Evolutionary conservation across 2,113 vertebrate species (phyloP).

Genomic region (Upupa epops): DNA sequence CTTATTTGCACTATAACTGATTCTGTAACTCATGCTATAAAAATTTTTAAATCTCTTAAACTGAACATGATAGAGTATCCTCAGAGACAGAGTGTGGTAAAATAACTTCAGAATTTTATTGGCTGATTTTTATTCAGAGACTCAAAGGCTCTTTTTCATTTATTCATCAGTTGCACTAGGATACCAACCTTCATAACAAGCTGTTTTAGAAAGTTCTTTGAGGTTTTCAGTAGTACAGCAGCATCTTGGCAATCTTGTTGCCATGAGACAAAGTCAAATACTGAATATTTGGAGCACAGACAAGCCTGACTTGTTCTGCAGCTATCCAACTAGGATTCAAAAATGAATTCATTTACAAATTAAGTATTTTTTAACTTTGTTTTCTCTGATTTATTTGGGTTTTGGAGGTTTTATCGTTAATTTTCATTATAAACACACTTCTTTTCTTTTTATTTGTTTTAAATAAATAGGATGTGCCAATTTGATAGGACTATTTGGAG

Average conservation of each 20-base stretch:
- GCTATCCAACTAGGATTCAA: background rate
- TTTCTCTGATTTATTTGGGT: background rate
- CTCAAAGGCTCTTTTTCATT: background rate
- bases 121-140: background rate
- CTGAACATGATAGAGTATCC: background rate
- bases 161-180: background rate
- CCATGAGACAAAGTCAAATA: background rate
- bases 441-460: background rate
- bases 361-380: background rate
- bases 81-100: background rate
- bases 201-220: background rate
- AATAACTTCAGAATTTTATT: background rate
- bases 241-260: background rate
- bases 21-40: background rate
- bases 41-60: background rate
- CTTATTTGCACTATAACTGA: background rate
- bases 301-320: background rate
- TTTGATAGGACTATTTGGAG: background rate
- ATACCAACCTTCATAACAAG: background rate
- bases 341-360: background rate
- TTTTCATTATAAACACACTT: background rate
- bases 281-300: background rate
- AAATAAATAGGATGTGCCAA: background rate
- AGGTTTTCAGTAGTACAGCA: background rate
- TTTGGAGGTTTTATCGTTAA: background rate